Evolutionary conservation across 2,113 vertebrate genomes (phyloP).

Genomic region (Todiramphus saurophagus): DNA sequence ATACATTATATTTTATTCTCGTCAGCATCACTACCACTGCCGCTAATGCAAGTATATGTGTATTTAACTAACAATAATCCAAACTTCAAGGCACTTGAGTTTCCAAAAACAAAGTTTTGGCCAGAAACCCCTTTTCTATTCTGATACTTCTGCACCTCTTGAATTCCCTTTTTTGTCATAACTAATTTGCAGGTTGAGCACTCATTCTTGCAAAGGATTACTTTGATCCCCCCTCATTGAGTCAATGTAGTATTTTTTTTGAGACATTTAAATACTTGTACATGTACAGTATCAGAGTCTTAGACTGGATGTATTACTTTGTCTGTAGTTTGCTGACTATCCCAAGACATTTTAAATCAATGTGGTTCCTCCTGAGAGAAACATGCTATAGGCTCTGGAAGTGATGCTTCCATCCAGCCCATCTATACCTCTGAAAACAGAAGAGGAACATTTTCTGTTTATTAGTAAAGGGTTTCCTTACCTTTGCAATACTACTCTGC

Average conservation of each 20-base stretch:
- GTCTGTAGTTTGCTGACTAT: neutral
- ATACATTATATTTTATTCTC: constrained; percentile 5
- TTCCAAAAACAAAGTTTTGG: constrained; percentile 10
- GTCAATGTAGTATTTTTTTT: neutral
- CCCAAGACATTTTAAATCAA: neutral
- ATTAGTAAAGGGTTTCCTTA: neutral
- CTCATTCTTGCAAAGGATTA: neutral
- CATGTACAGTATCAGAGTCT: neutral
- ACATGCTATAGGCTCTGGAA: neutral
- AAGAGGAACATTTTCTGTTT: neutral
- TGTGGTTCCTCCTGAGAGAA: neutral
- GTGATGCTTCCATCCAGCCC: neutral
- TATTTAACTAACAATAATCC: neutral
- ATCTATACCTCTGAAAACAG: neutral
- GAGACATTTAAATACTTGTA: neutral
- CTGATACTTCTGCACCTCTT: neutral
- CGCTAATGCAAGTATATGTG: neutral
- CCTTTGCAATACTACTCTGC: neutral
- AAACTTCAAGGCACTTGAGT: neutral
- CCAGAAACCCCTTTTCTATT: neutral
- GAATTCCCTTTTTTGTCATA: neutral
- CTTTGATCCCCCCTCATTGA: neutral
- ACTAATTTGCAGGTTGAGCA: neutral
- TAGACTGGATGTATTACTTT: neutral
- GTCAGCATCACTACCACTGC: neutral